phyloP scores from a whole-genome alignment of 2,113 vertebrate species.

The Lepisosteus osseus region DNA sequence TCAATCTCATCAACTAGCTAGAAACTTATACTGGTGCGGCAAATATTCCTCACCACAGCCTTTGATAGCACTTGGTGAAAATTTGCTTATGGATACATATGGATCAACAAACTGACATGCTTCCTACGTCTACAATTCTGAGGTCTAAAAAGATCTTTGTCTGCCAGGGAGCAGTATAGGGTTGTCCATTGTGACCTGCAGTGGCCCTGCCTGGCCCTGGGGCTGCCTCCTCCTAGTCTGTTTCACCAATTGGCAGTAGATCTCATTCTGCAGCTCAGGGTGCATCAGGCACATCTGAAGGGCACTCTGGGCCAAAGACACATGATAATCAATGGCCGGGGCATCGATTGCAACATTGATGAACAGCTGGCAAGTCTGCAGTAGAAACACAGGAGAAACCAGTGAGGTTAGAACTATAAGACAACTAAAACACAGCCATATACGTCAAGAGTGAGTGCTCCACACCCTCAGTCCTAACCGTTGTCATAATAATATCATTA shows the following conservation, averaged over 20 bases:
- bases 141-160: too few species aligned
- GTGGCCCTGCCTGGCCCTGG: conserved; percentile 75
- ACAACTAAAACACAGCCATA: too few species aligned
- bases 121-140: too few species aligned
- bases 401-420: too few species aligned
- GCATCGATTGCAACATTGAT: conserved; percentile 93
- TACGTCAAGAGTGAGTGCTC: too few species aligned
- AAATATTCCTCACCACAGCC: too few species aligned
- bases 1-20: too few species aligned
- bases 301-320: conserved; percentile 94
- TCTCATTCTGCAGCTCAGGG: conserved; percentile 93
- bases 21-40: too few species aligned
- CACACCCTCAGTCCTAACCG: background rate
- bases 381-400: conserved; percentile 8
- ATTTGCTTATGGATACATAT: too few species aligned
- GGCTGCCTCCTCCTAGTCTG: conserved; percentile 85
- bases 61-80: too few species aligned
- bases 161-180: too few species aligned
- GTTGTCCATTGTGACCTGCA: conserved; percentile 72
- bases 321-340: conserved; percentile 95
- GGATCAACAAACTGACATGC: too few species aligned
- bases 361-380: conserved; percentile 95
- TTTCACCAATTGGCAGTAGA: conserved; percentile 95
- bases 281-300: conserved; percentile 91
- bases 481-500: background rate